These are phyloP conservation scores for Rhineura floridana DNA, from an alignment of 2,113 vertebrate species.

Conservation along the genomic window DNA sequence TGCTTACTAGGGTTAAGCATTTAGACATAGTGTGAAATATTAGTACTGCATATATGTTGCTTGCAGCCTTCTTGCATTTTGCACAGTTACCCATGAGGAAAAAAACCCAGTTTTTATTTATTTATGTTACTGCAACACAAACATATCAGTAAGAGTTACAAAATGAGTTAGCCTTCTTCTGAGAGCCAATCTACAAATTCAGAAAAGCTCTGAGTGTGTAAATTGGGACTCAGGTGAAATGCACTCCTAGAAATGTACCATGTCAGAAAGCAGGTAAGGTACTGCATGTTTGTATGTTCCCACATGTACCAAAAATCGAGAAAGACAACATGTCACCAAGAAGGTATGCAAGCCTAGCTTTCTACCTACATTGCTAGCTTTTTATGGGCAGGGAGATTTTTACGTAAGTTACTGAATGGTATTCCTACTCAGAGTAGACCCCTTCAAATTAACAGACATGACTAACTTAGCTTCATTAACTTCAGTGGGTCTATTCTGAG, in stretches of 20 bases:
- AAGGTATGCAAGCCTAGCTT: background rate
- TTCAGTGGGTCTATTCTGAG: too few relatives aligned
- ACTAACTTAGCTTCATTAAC: too few relatives aligned
- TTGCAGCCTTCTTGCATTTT: slow-evolving; percentile 22
- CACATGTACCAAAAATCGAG: background rate
- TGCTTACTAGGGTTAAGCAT: background rate
- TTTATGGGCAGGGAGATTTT: background rate
- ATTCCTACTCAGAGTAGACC: too few relatives aligned
- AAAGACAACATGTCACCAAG: background rate
- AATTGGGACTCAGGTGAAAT: too few relatives aligned
- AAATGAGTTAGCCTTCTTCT: background rate
- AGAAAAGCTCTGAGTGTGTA: background rate
- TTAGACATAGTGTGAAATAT: background rate
- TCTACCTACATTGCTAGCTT: background rate
- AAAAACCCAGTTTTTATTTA: too few relatives aligned
- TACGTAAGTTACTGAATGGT: too few relatives aligned
- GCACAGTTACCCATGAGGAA: too few relatives aligned
- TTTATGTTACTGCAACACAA: too few relatives aligned
- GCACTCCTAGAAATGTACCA: background rate
- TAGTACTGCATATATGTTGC: background rate
- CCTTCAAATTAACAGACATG: too few relatives aligned
- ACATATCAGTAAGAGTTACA: too few relatives aligned
- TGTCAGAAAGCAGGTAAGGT: background rate
- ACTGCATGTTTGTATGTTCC: background rate
- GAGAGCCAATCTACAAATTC: background rate